These are phyloP conservation scores for Apodemus speciosus DNA, from an alignment of 2,113 vertebrate genomes.

Conservation along the genomic window DNA sequence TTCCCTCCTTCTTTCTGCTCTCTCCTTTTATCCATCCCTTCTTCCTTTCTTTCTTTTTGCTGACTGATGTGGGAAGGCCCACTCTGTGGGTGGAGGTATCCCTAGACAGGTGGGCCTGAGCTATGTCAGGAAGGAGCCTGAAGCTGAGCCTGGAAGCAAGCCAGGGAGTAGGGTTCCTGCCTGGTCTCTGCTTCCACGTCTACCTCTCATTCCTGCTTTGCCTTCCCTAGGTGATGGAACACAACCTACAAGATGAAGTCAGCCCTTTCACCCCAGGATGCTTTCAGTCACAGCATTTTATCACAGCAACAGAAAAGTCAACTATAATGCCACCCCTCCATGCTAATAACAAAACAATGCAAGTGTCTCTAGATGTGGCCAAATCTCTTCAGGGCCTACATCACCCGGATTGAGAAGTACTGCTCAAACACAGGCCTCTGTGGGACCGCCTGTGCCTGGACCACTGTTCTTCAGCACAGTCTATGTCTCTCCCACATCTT, in stretches of 20 bases:
- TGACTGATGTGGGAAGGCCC: background rate
- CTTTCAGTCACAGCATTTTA: background rate
- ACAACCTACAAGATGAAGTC: background rate
- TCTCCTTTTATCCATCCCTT: rapidly evolving
- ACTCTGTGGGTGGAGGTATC: background rate
- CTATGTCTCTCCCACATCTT: background rate
- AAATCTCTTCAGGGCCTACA: background rate
- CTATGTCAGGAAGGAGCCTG: background rate
- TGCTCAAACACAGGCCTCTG: background rate
- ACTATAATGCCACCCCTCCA: background rate
- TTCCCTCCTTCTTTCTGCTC: rapidly evolving
- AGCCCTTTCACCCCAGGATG: background rate
- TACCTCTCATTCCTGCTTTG: background rate
- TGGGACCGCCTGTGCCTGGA: background rate
- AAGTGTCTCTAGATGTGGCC: background rate
- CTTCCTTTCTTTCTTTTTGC: background rate
- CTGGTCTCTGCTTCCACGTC: background rate
- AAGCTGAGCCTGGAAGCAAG: background rate
- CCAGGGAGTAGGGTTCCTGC: background rate
- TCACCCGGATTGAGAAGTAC: background rate
- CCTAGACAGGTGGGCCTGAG: too few relatives aligned
- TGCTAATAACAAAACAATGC: background rate
- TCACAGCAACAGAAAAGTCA: background rate
- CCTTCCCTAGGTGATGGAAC: background rate
- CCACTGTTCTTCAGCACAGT: background rate